Evolutionary conservation across 2,113 vertebrate species (phyloP).

Genomic region (Gadus macrocephalus): DNA sequence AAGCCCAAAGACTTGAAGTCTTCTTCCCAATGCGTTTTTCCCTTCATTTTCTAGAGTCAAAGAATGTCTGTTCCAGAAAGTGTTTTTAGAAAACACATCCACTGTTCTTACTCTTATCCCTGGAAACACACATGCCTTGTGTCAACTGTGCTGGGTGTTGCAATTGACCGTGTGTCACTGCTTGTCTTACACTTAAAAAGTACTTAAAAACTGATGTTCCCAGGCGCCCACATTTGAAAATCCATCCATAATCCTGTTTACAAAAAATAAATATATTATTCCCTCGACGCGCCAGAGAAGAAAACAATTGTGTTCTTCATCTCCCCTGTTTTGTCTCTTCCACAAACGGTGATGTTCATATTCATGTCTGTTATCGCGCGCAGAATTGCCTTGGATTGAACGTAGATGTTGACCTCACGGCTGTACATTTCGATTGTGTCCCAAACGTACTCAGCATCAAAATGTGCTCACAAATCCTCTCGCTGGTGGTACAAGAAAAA

Average conservation of each 20-base stretch:
- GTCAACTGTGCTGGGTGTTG: slow-evolving; percentile 38
- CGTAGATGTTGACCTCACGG: slow-evolving; percentile 25
- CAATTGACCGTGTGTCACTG: slow-evolving; percentile 49
- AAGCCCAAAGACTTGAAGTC: too few species aligned
- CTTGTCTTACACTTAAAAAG: slow-evolving; percentile 46
- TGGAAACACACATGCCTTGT: slow-evolving; percentile 41
- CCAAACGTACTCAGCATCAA: slow-evolving; percentile 28
- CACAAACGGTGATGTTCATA: slow-evolving; percentile 32
- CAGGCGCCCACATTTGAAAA: slow-evolving; percentile 39
- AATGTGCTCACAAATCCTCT: slow-evolving; percentile 47
- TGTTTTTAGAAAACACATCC: slow-evolving; percentile 29
- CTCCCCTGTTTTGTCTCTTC: slow-evolving; percentile 43
- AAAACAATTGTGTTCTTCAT: slow-evolving; percentile 61
- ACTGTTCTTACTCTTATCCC: slow-evolving; percentile 38
- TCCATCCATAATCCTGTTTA: slow-evolving; percentile 58
- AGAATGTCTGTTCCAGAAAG: slow-evolving; percentile 22
- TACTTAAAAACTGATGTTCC: slow-evolving; percentile 51
- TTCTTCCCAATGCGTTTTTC: too few species aligned
- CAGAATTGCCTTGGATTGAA: slow-evolving; percentile 45
- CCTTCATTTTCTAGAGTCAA: slow-evolving; percentile 1
- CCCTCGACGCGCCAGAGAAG: slow-evolving; percentile 11
- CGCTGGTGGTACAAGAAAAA: slow-evolving; percentile 24
- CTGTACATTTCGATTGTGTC: slow-evolving; percentile 38
- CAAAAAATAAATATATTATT: slow-evolving; percentile 8
- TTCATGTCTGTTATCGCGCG: slow-evolving; percentile 38